Evolutionary conservation across 2,113 vertebrate genomes (phyloP), one percentile per base, ranked within the genome.

Genomic region (Megaptera novaeangliae): DNA sequence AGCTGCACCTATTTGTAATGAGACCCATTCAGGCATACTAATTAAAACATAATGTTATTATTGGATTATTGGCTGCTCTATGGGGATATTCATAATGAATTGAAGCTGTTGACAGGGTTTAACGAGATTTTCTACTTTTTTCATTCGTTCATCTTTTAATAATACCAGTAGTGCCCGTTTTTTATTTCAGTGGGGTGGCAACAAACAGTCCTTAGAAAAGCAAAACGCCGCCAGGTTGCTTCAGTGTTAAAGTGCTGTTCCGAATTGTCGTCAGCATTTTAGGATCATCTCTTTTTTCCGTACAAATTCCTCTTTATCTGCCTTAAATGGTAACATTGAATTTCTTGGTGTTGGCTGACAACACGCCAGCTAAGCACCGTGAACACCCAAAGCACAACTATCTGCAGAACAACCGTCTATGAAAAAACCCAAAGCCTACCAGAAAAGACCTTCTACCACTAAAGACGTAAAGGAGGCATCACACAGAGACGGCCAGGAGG

Each of bases 121-220:
- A 98, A 98, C 98, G 97, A 98, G 98, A 97, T 98, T 98, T 98
- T 77, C 88, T 88, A n/a, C 66, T 98, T 98, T 97, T 46, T 98
- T 96, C 88, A 75, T 94, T 98, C 92, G 95, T 97, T 98, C 85
- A 92, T 68, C 20, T 83, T 93, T 93, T 96, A 97, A 96, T 91
- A 97, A 95, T 94, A 97, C 57, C 72, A 94, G 9, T 71, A 84
- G 89, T n/a, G 46, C 61, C 91, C 52, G 6, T 66, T 93, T 97
- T 88, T 96, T 34, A 39, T 57, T 98, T 94, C 91, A 69, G 49
- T 71, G 90, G 91, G 77, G 94, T 96, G 78, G 11, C 55, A 85
- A 86, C 44, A 94, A 88, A 93, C 2, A 57, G 41, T 44, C 31
- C 12, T 85, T 95, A 72, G 88, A 83, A 71, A 59, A 88, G 88